Evolutionary conservation across 2,113 vertebrate species (phyloP).

Genomic region (Charadrius vociferus): DNA sequence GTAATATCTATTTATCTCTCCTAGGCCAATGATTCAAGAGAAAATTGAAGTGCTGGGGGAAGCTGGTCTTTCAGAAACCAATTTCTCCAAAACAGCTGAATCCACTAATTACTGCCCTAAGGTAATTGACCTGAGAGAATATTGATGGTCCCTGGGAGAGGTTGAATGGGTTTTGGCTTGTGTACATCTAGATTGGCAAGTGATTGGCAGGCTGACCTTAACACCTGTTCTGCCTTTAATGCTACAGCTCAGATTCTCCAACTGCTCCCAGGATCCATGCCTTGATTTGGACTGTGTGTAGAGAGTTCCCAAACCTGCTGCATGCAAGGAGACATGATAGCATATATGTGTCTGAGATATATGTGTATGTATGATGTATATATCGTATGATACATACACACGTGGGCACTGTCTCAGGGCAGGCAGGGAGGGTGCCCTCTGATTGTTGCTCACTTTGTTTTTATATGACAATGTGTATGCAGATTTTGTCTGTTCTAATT

Average conservation of each 20-base stretch:
- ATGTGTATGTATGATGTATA: not conserved
- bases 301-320: not conserved
- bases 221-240: not conserved
- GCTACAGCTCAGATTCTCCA: not conserved
- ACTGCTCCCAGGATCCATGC: not conserved
- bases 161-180: not conserved
- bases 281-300: not conserved
- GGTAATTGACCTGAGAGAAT: slow-evolving; percentile 73
- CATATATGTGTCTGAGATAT: not conserved
- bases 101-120: slow-evolving; percentile 82
- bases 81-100: slow-evolving; percentile 86
- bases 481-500: not conserved
- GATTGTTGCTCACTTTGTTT: not conserved
- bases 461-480: not conserved
- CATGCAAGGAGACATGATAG: not conserved
- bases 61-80: slow-evolving; percentile 91
- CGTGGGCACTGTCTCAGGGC: not conserved
- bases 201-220: not conserved
- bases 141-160: not conserved
- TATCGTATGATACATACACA: not conserved
- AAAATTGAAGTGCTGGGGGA: slow-evolving; percentile 93
- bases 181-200: not conserved
- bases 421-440: not conserved
- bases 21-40: slow-evolving; percentile 93
- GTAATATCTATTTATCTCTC: not conserved